Percentiles rank a stretch among this genome's conserved stretches.
Conservation (phyloP, 2,797 vertebrate species). For the Yasuhikotakia modesta region DNA sequence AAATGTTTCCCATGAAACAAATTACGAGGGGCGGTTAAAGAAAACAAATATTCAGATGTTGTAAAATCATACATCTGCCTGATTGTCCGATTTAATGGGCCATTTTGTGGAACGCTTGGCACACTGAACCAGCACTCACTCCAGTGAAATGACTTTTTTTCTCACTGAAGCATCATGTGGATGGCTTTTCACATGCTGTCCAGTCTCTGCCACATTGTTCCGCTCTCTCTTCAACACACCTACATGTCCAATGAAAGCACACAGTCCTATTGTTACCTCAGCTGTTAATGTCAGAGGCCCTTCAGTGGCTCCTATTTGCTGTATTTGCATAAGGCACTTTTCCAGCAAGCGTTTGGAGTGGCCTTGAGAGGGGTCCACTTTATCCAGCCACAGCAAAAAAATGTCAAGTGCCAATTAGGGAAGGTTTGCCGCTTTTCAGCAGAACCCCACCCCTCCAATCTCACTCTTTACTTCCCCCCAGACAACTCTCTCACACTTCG, state of each 20-base stretch:
- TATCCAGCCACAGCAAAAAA: slow-evolving; percentile 73
- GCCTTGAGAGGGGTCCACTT: slow-evolving; percentile 80
- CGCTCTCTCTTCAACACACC: slow-evolving; percentile 74
- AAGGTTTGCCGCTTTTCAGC: slow-evolving; percentile 81
- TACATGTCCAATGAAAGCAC: slow-evolving; percentile 73
- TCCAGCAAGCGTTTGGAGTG: slow-evolving; percentile 79
- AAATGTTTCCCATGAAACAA: not conserved
- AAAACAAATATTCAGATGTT: slow-evolving; percentile 53
- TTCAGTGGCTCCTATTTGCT: slow-evolving; percentile 77
- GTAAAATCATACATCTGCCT: slow-evolving; percentile 66
- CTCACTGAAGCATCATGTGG: slow-evolving; percentile 66
- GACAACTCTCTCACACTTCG: slow-evolving; percentile 77
- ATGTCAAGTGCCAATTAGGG: slow-evolving; percentile 87
- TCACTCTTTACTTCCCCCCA: slow-evolving; percentile 67
- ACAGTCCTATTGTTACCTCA: slow-evolving; percentile 77
- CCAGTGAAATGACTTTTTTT: slow-evolving; percentile 69
- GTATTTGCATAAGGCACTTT: slow-evolving; percentile 86
- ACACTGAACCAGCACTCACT: slow-evolving; percentile 64
- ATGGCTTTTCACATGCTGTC: slow-evolving; percentile 76
- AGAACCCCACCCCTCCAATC: slow-evolving; percentile 74
- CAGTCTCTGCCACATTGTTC: slow-evolving; percentile 70
- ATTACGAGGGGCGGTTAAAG: not conserved
- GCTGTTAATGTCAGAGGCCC: slow-evolving; percentile 80
- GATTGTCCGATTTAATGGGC: slow-evolving; percentile 66
- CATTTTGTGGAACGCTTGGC: slow-evolving; percentile 66